A percentile compares a stretch with the other conserved stretches of the same genome.
phyloP scores from a whole-genome alignment of 2,888 invertebrate species.

The Stenoptilia bipunctidactyla region DNA sequence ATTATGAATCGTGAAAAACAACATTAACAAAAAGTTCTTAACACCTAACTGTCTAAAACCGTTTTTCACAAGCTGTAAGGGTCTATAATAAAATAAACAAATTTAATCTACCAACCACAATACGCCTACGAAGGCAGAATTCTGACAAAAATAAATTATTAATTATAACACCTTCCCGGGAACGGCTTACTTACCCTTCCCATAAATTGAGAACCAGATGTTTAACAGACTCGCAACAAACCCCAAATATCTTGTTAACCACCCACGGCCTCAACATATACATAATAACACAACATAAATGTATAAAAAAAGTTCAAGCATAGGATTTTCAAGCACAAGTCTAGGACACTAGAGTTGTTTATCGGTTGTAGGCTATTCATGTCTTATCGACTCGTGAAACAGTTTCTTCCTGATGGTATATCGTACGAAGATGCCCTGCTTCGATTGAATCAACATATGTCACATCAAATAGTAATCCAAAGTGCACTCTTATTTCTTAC shows the following conservation, averaged over 20 bases:
- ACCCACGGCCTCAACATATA: slow-evolving; percentile 44
- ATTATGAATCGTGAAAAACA: too few species aligned
- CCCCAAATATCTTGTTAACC: slow-evolving; percentile 66
- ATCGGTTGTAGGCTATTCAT: slow-evolving; percentile 13
- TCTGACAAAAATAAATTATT: slow-evolving; percentile 57
- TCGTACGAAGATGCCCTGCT: slow-evolving; percentile 40
- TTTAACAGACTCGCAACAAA: slow-evolving; percentile 57
- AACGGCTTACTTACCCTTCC: slow-evolving; percentile 41
- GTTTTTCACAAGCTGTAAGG: too few species aligned
- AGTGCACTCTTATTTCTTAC: not conserved
- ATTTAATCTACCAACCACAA: slow-evolving; percentile 21
- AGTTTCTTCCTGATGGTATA: slow-evolving; percentile 60
- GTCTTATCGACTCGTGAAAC: slow-evolving; percentile 47
- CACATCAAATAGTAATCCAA: not conserved
- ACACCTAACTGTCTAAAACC: too few species aligned
- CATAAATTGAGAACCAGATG: slow-evolving; percentile 64
- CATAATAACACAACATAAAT: slow-evolving; percentile 29
- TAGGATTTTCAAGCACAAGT: too few species aligned
- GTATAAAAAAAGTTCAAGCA: not conserved
- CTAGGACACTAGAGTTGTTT: too few species aligned
- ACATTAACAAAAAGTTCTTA: too few species aligned
- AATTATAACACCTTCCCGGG: slow-evolving; percentile 60
- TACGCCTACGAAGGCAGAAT: slow-evolving; percentile 24
- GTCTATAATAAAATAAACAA: not conserved
- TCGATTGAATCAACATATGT: slow-evolving; percentile 11